Evolutionary conservation across 2,113 vertebrate genomes (phyloP).

Genomic region (Hemicordylus capensis): DNA sequence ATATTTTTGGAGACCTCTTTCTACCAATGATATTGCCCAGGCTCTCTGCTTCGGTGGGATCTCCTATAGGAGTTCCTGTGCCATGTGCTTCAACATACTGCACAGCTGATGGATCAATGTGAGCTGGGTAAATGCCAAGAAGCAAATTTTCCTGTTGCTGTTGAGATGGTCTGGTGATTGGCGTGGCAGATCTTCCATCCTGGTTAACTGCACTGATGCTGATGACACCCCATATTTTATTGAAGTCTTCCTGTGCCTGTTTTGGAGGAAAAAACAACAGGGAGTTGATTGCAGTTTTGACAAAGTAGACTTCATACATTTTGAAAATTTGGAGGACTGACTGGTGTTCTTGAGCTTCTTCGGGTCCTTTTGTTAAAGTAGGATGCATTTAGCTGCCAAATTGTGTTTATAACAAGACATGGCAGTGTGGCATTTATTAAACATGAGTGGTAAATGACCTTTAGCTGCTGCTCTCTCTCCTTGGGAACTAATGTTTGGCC

Average conservation of each 20-base stretch:
- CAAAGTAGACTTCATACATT: too few relatives aligned
- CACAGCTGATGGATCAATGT: constrained; percentile 71
- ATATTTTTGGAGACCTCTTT: too few relatives aligned
- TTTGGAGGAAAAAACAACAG: background rate
- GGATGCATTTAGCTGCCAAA: too few relatives aligned
- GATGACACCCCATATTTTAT: constrained; percentile 85
- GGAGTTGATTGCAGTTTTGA: background rate
- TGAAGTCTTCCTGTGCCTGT: constrained; percentile 79
- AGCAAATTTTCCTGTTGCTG: constrained; percentile 81
- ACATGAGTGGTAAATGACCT: too few relatives aligned
- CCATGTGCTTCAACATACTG: constrained; percentile 87
- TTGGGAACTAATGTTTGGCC: too few relatives aligned
- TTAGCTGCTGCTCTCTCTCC: too few relatives aligned
- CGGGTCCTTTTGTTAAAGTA: too few relatives aligned
- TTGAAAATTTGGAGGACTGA: too few relatives aligned
- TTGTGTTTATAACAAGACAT: too few relatives aligned
- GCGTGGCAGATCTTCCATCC: constrained; percentile 74
- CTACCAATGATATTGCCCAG: too few relatives aligned
- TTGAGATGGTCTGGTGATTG: constrained; percentile 82
- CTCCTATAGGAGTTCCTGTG: constrained; percentile 82
- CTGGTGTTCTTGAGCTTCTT: too few relatives aligned
- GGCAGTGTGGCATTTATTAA: too few relatives aligned
- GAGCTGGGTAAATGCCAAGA: constrained; percentile 73
- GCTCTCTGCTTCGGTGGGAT: constrained; percentile 78
- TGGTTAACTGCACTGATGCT: constrained; percentile 81